Evolutionary conservation across 2,797 vertebrate genomes (phyloP), one percentile per base, ranked within the genome.

Genomic region (Lophius americanus): DNA sequence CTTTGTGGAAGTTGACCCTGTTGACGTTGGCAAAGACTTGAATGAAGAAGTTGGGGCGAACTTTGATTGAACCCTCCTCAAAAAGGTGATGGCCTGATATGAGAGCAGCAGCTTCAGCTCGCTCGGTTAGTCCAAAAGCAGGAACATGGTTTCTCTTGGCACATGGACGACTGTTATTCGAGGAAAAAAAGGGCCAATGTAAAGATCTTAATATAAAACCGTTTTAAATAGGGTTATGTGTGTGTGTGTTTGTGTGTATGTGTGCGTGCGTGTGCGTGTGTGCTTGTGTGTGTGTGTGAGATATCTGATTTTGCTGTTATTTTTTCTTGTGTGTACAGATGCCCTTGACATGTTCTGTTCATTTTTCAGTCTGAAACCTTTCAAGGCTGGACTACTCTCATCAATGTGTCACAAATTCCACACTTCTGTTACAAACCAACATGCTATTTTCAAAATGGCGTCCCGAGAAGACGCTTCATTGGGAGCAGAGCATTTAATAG

Each of bases 361-460:
- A 37, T 61, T 61, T 75, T 38, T 54, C 52, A 41, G 47, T 58
- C 36, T 35, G 54, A 23, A 50, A 42, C 71, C 64, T 70, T 89
- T 91, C 82, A 90, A 83, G 68, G 70, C 62, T 70, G 73, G 69
- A 89, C 81, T 63, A 76, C 49, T 84, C 55, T 76, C 81, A 57
- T 75, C 70, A 42, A 53, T 59, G 75, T 87, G 85, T 85, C 77
- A 84, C 78, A 89, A 88, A 89, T 88, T 89, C 86, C 88, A 85
- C 73, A 12, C 83, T 74, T 82, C 77, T 76, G 70, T 77, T 85
- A 85, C 70, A 86, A 90, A 88, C 77, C 72, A 79, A 84, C 85
- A 73, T 86, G 88, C 60, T 77, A 86, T 56, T 84, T 86, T 79
- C 39, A 84, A 77, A 60, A 79, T 68, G 77, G 69, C 68, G 46